These are phyloP conservation scores for Drosophila kepulauana DNA, from an alignment of 1,140 invertebrate species.

Conservation along the genomic window DNA sequence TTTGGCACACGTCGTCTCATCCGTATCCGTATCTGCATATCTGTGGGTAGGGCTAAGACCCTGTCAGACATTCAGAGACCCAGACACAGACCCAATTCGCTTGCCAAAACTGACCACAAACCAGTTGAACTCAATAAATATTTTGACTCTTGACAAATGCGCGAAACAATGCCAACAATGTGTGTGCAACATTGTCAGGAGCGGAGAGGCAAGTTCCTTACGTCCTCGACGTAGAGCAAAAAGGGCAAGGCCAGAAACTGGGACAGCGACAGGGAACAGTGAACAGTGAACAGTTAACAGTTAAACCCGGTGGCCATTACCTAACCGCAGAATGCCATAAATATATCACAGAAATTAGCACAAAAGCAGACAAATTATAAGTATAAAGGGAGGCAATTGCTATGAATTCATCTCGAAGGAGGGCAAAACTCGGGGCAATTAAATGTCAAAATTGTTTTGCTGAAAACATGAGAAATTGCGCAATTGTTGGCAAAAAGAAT, in stretches of 20 bases:
- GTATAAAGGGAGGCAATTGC: constrained; percentile 16
- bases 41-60: constrained; percentile 51
- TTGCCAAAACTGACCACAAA: constrained; percentile 53
- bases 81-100: constrained; percentile 8
- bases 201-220: constrained; percentile 1
- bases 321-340: constrained; percentile 43
- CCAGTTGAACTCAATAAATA: constrained; percentile 83
- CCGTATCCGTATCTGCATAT: constrained; percentile 15
- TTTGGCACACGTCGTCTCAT: constrained; percentile 77
- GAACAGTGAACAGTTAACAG: constrained; percentile 10
- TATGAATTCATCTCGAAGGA: constrained; percentile 32
- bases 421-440: constrained; percentile 54
- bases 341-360: constrained; percentile 47
- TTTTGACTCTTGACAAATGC: constrained; percentile 81
- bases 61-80: constrained; percentile 1
- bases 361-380: constrained; percentile 53
- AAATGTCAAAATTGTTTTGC: constrained; percentile 56
- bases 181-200: constrained; percentile 20
- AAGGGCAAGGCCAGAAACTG: constrained; percentile 13
- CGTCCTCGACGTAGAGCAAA: constrained; percentile 4
- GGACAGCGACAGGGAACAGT: background rate
- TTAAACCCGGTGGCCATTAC: constrained; percentile 35
- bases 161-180: constrained; percentile 54
- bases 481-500: background rate
- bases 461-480: constrained; percentile 45